Evolutionary conservation across 2,888 invertebrate species (phyloP).

Genomic region (Caradrina kadenii): DNA sequence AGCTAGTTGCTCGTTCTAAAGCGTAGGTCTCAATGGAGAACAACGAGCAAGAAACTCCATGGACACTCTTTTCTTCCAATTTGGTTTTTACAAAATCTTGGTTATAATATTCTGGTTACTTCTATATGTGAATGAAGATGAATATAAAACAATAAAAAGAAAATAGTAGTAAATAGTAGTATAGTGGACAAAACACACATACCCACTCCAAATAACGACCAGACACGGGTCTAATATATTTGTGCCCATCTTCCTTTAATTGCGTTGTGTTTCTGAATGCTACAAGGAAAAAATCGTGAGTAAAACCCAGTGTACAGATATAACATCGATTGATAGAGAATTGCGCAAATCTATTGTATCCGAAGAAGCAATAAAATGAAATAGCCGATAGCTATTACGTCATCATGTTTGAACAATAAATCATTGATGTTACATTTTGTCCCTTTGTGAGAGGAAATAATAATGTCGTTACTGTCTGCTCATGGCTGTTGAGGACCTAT

Average conservation of each 20-base stretch:
- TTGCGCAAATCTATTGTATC: constrained; percentile 41
- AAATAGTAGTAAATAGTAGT: too few species aligned
- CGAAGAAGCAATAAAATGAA: constrained; percentile 44
- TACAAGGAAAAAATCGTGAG: not conserved
- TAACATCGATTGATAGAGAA: constrained; percentile 39
- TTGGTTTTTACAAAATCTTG: too few species aligned
- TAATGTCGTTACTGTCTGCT: constrained; percentile 38
- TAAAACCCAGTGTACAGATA: constrained; percentile 4
- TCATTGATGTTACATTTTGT: constrained; percentile 53
- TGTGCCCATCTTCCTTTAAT: not conserved
- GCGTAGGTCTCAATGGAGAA: too few species aligned
- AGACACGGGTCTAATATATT: not conserved
- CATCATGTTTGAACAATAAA: constrained; percentile 55
- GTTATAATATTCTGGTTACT: too few species aligned
- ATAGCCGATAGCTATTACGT: constrained; percentile 58
- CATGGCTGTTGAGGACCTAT: constrained; percentile 31
- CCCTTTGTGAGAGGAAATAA: constrained; percentile 49
- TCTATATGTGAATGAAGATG: too few species aligned
- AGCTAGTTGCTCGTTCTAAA: too few species aligned
- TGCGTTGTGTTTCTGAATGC: not conserved
- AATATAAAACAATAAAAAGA: too few species aligned
- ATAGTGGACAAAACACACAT: too few species aligned
- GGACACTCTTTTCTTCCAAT: too few species aligned
- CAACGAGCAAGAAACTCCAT: too few species aligned
- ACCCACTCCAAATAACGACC: not conserved